Base-by-base conservation (phyloP, 2,888 invertebrate species). In the Scaptomyza flava region DNA sequence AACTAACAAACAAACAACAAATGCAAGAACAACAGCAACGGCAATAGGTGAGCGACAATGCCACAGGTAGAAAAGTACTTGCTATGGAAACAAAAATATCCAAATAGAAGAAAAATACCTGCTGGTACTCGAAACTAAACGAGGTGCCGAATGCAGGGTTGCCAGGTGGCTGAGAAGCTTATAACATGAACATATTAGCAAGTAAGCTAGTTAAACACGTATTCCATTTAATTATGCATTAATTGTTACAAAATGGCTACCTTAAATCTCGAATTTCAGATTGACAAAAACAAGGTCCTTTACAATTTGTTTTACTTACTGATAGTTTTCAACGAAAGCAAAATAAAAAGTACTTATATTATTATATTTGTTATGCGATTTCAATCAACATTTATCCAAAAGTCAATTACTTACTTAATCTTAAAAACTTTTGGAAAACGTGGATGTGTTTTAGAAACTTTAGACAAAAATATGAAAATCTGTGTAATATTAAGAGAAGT, bases 21-120 rank as follows among this genome's bases (percentile, higher is more conserved):
- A 46, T 57, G 51, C 51, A 68, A 17, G 14, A 58, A 38, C 58
- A 38, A 41, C 79, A 41, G 36, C 36, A 41, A 61, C 50, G 17
- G 48, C 54, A 59, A 50, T 46, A 11, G 51, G 17, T 9, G 8
- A 54, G 47, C 61, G 59, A 34, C 75, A 67, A 66, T 68, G 63
- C 54, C 63, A 69, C 79, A 71, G 61, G 64, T 76, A 67, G 68
- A 31, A 57, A 42, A 41, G 36, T 33, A 60, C 66, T 59, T 60
- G 36, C 51, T 14, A 34, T 41, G n/a, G 36, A 12, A 30, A 53
- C 14, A 42, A 8, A 43, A 53, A 17, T 14, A 46, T 8, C 23
- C 11, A 17, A 23, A 57, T 48, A 38, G 42, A 17, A 36, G 34
- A 41, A 23, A 31, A 23, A 42, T 3, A 45, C 14, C 41, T 50